Base-by-base conservation (phyloP, 1,140 invertebrate genomes). In the Drosophila busckii region DNA sequence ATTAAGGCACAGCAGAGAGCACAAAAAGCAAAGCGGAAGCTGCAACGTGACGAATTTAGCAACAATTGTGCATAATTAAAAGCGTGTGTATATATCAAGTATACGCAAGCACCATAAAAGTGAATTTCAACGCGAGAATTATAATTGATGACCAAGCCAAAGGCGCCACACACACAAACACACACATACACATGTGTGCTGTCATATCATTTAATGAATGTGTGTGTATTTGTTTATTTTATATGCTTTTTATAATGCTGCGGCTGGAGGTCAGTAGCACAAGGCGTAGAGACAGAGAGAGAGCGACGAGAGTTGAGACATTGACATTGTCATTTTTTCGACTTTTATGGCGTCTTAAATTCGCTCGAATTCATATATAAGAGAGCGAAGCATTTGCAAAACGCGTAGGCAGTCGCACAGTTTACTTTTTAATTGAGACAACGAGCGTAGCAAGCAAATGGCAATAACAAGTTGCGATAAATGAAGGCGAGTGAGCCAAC, bases 341-440 rank as follows among this genome's bases (percentile, higher is more conserved):
- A 82, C 75, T 82, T 82, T 82, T 82, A 82, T 82, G 75, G 75
- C 75, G 75, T 70, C 75, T 82, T 82, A 82, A 82, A 82, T 80
- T 73, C 71, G 53, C 52, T 71, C 58, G 53, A 64, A 69, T n/a
- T n/a, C n/a, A n/a, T n/a, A n/a, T 75, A 56, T 52, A 67, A 63
- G 65, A 45, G 37, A 55, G 44, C 71, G 48, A 48, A 66, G 50
- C 45, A 35, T 13, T 12, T 19, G 22, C 10, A 22, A 35, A 45
- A 5, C 56, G 45, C 54, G 56, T 60, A 50, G 56, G 56, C 49
- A 60, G 56, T 50, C 10, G 7, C 12, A 16, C 31, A 26, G 13
- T 59, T 53, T 53, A n/a, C n/a, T n/a, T n/a, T n/a, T n/a, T n/a
- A n/a, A n/a, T n/a, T n/a, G n/a, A n/a, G n/a, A n/a, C n/a, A n/a